Evolutionary conservation across 1,140 invertebrate genomes (phyloP), one percentile per base, ranked within the genome.

Genomic region (Phortica variegata): DNA sequence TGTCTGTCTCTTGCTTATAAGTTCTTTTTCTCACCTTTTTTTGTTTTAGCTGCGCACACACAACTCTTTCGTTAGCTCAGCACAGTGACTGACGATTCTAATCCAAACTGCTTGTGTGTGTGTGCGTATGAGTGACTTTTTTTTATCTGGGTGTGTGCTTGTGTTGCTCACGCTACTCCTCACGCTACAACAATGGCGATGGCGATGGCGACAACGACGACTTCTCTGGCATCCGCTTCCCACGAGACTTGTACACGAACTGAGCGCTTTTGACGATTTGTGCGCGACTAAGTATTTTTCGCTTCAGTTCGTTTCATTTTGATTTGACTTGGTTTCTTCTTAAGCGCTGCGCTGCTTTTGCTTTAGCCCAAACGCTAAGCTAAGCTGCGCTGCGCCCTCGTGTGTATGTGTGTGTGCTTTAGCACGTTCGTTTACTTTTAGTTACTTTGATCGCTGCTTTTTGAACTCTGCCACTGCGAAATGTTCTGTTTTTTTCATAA

Each of bases 191-290:
- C 23, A 26, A 26, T 10, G 23, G 23, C 23, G 10, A 26, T 10
- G 23, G 23, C 23, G 10, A 26, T 10, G 23, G 23, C 23, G 10
- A 26, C 23, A 26, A 26, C 23, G 23, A 26, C 23, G 45, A 65
- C 60, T 60, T 63, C 59, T 59, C 52, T 71, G 52, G 54, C 71
- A 74, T 73, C 71, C 71, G 71, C 63, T 69, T 68, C 59, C 59
- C 66, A 74, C 70, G 71, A 73, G 62, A 71, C 59, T 73, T 68
- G 68, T 73, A 69, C 71, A 65, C 70, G 57, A 58, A 74, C 71
- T 74, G 71, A 74, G 58, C 70, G 69, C 55, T 54, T 65, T 48
- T 45, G 53, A 43, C 54, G 55, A 58, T 52, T 41, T 56, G 54
- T 65, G 55, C 54, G 57, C 53, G 31, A 57, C 70, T 74, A 74